These are phyloP conservation scores for Chymomyza amoena DNA, from an alignment of 2,888 invertebrate species.

Conservation along the genomic window DNA sequence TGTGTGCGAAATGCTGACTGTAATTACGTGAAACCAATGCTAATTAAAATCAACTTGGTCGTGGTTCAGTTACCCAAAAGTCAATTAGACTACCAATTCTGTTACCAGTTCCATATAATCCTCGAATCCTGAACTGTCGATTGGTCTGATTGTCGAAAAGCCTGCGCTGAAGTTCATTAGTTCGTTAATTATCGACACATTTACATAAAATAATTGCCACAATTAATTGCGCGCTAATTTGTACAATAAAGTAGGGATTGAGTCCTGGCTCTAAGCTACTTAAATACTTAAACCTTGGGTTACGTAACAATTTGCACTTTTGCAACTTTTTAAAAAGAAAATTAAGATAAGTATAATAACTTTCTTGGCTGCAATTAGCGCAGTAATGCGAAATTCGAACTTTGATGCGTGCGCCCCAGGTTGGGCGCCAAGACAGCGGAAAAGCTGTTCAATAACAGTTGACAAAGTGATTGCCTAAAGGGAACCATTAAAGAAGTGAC, in stretches of 20 bases:
- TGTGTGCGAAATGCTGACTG: slow-evolving; percentile 4
- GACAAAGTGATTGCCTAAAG: neutral
- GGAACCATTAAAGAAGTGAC: too few relatives aligned
- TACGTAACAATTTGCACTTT: neutral
- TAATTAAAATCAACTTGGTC: neutral
- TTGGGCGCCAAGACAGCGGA: neutral
- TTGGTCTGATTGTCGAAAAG: neutral
- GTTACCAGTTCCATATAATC: neutral
- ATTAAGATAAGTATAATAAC: neutral
- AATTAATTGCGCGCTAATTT: slow-evolving; percentile 31
- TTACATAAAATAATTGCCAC: slow-evolving; percentile 50
- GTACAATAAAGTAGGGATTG: neutral
- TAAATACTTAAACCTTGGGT: neutral
- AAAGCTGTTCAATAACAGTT: neutral
- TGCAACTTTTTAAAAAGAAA: neutral
- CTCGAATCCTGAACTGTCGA: neutral
- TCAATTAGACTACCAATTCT: neutral
- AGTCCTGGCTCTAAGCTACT: neutral
- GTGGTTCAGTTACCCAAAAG: neutral
- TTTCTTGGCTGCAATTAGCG: neutral
- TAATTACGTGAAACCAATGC: neutral
- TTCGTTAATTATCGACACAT: slow-evolving; percentile 44
- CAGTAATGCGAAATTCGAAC: neutral
- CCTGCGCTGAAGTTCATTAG: slow-evolving; percentile 32
- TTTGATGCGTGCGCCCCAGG: neutral